These are phyloP conservation scores for Hymenopus coronatus DNA, from an alignment of 2,888 invertebrate genomes.

Conservation along the genomic window DNA sequence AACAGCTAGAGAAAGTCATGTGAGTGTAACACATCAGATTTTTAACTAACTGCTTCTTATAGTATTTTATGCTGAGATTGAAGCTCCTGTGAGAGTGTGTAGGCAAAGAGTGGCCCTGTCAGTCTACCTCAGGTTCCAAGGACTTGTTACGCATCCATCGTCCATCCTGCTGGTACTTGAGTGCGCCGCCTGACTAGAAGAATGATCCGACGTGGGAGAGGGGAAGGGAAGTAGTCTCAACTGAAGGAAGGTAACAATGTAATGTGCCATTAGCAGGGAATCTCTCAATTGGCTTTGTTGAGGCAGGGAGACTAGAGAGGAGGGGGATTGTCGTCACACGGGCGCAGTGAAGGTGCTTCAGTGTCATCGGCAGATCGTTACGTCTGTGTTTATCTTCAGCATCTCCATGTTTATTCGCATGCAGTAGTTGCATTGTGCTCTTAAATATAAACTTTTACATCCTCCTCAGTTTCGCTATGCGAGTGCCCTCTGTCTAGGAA, in stretches of 20 bases:
- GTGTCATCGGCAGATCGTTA: background rate
- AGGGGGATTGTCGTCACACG: background rate
- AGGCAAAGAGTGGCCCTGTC: no score
- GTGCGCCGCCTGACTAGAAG: background rate
- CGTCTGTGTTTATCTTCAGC: no score
- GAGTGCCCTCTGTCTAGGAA: no score
- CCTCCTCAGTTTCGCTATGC: no score
- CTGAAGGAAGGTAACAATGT: conserved; percentile 49
- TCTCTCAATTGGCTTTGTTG: conserved; percentile 52
- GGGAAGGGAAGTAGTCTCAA: conserved; percentile 1
- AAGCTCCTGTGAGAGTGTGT: no score
- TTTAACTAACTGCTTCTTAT: no score
- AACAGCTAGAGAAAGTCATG: no score
- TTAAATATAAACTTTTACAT: no score
- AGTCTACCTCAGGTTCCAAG: background rate
- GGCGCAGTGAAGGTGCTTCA: background rate
- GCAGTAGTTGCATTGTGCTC: background rate
- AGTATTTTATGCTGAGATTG: no score
- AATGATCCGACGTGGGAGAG: background rate
- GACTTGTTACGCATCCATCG: background rate
- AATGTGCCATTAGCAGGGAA: conserved; percentile 52
- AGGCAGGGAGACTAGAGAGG: background rate
- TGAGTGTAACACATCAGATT: no score
- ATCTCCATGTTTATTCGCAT: background rate
- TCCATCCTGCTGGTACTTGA: background rate